Conservation (phyloP, 1,140 invertebrate genomes). For the Hycleus cichorii region DNA sequence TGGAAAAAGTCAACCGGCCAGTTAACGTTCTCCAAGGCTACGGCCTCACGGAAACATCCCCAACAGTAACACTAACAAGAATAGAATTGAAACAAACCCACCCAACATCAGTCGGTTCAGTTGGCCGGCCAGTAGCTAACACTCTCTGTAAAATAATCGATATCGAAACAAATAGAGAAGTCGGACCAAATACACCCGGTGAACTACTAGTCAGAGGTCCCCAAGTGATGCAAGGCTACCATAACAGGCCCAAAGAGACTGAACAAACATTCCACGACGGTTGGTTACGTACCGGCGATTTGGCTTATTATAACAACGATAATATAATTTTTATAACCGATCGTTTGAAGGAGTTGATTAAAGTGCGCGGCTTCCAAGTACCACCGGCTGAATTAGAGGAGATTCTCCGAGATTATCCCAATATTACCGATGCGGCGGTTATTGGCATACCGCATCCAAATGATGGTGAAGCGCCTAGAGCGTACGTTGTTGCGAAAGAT, state of each 20-base stretch:
- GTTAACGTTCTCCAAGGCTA: constrained; percentile 44
- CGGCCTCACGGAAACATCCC: constrained; percentile 59
- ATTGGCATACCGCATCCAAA: constrained; percentile 67
- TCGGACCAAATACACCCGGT: constrained; percentile 47
- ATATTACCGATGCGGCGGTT: constrained; percentile 59
- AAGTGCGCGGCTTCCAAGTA: constrained; percentile 71
- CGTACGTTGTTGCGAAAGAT: constrained; percentile 53
- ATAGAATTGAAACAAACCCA: constrained; percentile 33
- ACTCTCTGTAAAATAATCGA: constrained; percentile 59
- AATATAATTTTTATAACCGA: constrained; percentile 66
- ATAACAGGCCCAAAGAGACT: constrained; percentile 61
- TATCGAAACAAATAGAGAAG: constrained; percentile 44
- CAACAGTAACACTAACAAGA: constrained; percentile 25
- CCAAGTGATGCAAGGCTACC: constrained; percentile 67
- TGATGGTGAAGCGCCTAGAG: constrained; percentile 68
- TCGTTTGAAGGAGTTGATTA: constrained; percentile 72
- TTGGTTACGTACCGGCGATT: constrained; percentile 69
- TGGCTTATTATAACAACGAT: constrained; percentile 64
- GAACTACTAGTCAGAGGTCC: constrained; percentile 59
- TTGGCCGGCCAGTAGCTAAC: constrained; percentile 52
- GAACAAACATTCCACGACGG: constrained; percentile 53
- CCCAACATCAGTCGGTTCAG: constrained; percentile 42
- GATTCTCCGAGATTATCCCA: constrained; percentile 55
- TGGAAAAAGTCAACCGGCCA: constrained; percentile 35
- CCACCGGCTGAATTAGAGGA: constrained; percentile 71